A percentile compares a stretch with the other conserved stretches of the same genome.
Evolutionary conservation across 2,888 invertebrate genomes (phyloP).

Genomic region (Parnassius glacialis): DNA sequence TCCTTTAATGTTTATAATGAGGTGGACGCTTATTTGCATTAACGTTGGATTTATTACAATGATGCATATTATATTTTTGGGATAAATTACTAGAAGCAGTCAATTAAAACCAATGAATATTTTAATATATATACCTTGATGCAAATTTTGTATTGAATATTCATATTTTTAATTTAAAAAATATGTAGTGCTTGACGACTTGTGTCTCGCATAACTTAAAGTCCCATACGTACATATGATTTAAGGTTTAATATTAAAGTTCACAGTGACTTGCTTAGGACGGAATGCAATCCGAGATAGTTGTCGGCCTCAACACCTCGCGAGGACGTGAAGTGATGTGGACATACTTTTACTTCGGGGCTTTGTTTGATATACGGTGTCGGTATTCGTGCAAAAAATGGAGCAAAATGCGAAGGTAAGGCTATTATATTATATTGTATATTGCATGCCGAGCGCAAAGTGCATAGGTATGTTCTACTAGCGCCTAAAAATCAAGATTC

Average conservation of each 20-base stretch:
- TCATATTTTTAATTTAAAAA: no score
- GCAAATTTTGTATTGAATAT: no score
- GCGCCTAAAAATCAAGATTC: no score
- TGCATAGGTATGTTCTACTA: no score
- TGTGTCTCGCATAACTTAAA: neutral
- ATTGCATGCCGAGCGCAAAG: no score
- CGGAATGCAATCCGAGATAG: constrained; percentile 57
- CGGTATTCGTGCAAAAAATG: constrained; percentile 22
- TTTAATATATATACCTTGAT: no score
- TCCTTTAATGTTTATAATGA: neutral
- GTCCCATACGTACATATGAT: constrained; percentile 2
- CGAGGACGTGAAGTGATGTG: constrained; percentile 61
- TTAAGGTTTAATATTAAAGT: constrained; percentile 18
- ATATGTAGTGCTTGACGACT: no score
- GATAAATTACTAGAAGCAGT: no score
- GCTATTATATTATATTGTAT: no score
- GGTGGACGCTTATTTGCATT: neutral
- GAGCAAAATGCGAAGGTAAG: neutral
- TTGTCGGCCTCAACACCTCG: constrained; percentile 66
- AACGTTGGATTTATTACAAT: neutral
- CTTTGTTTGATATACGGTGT: constrained; percentile 23
- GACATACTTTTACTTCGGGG: constrained; percentile 53
- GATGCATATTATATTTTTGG: neutral
- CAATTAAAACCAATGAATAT: no score
- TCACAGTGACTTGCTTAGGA: constrained; percentile 18